Conservation (phyloP, 2,888 invertebrate genomes). For the Sarcophaga carnaria region DNA sequence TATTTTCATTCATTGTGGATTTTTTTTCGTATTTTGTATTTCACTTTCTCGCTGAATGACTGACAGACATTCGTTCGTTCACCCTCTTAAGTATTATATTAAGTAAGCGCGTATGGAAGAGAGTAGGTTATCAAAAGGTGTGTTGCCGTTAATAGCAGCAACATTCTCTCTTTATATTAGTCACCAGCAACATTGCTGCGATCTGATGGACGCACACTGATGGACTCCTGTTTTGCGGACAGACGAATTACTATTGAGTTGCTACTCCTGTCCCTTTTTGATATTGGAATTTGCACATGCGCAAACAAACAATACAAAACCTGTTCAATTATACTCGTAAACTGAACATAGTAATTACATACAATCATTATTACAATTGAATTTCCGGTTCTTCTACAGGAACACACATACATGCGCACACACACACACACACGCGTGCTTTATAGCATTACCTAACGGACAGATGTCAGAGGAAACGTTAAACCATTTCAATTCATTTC, state of each 20-base stretch:
- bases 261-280: slow-evolving; percentile 19
- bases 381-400: slow-evolving; percentile 76
- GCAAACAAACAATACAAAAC: slow-evolving; percentile 57
- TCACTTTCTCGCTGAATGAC: slow-evolving; percentile 28
- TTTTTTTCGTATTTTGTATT: not conserved
- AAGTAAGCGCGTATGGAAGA: slow-evolving; percentile 10
- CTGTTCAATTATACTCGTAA: slow-evolving; percentile 49
- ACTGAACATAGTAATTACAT: slow-evolving; percentile 78
- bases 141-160: slow-evolving; percentile 17
- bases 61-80: not conserved
- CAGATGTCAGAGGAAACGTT: slow-evolving; percentile 69
- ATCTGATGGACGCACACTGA: too few relatives aligned
- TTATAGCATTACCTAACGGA: slow-evolving; percentile 47
- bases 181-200: slow-evolving; percentile 5
- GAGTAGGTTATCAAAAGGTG: slow-evolving; percentile 50
- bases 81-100: slow-evolving; percentile 7
- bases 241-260: not conserved
- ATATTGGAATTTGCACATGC: slow-evolving; percentile 61
- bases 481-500: slow-evolving; percentile 49
- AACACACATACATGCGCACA: slow-evolving; percentile 26
- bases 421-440: not conserved
- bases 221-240: slow-evolving; percentile 42
- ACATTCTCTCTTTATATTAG: slow-evolving; percentile 34
- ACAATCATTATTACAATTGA: slow-evolving; percentile 79
- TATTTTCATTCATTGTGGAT: not conserved